Evolutionary conservation across 1,140 invertebrate genomes (phyloP), one percentile per base, ranked within the genome.

Genomic region (Yoshiicerus persimilis): DNA sequence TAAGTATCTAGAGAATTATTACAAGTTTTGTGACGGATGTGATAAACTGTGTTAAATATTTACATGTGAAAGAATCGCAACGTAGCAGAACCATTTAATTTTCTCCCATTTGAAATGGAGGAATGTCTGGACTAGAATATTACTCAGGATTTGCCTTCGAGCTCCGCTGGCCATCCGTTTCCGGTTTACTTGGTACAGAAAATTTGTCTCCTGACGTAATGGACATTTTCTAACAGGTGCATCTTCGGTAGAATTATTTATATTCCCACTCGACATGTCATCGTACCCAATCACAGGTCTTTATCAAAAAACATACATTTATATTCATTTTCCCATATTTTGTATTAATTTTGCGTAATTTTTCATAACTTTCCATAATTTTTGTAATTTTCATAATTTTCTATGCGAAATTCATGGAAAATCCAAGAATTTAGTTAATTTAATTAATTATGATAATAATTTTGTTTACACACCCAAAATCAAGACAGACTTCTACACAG

Each of bases 51-150:
- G 1, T 34, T 30, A 2, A 38, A 25, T 10, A 36, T 20, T 87
- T 41, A 87, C 86, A 87, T 88, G 84, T 25, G 84, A 62, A 32
- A 86, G 30, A 23, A 88, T 88, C 6, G 88, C 88, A 27, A 88
- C 23, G 70, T 80, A 88, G 75, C 88, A 88, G 84, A 88, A 88
- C 38, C 32, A 86, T 84, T 86, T 88, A 4, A 88, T 87, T 39
- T 88, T 88, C 34, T 88, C 47, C 88, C 88, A 88, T 83, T 88
- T 88, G 70, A 88, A 86, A 56, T 87, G 62, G 2, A 88, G 85
- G 25, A 88, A 88, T 11, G 84, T 47, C 84, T 88, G 88, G 16
- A 88, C 88, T n/a, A 88, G 39, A 8, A 84, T 85, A 84, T 88
- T 88, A 11, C 41, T 86, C 0, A 88, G 47, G 23, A 88, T 88